Percentiles rank a stretch among this genome's conserved stretches.
phyloP scores from a whole-genome alignment of 2,113 vertebrate genomes.

The Protomyctophum bolini region DNA sequence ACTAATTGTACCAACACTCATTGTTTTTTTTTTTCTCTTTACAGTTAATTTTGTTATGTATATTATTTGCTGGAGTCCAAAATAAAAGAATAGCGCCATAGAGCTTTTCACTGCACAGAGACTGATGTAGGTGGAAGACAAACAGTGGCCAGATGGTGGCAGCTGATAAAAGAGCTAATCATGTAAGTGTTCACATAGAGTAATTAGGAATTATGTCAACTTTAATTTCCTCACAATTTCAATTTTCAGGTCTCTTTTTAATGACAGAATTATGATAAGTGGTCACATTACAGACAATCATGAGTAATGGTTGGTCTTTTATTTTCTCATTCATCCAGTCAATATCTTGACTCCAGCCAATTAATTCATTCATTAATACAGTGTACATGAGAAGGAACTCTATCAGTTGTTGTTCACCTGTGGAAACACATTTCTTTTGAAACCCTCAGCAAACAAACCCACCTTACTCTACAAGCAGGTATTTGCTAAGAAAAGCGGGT shows the following conservation, averaged over 20 bases:
- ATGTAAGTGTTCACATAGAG: conserved; percentile 27
- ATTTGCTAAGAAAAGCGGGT: conserved; percentile 48
- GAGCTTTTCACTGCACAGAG: conserved; percentile 42
- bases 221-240: conserved; percentile 32
- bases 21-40: conserved; percentile 17
- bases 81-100: conserved; percentile 39
- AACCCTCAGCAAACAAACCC: conserved; percentile 38
- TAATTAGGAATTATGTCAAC: conserved; percentile 42
- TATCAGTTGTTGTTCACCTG: conserved; percentile 43
- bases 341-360: conserved; percentile 34
- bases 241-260: conserved; percentile 11
- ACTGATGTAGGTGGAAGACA: conserved; percentile 30
- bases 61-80: conserved; percentile 35
- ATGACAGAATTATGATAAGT: conserved; percentile 28
- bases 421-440: conserved; percentile 47
- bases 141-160: conserved; percentile 34
- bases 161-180: conserved; percentile 1
- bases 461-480: conserved; percentile 46
- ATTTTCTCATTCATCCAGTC: conserved; percentile 45
- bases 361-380: conserved; percentile 25
- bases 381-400: conserved; percentile 13
- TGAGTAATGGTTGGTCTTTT: conserved; percentile 61
- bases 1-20: conserved; percentile 55
- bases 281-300: conserved; percentile 59
- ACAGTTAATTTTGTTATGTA: conserved; percentile 24